phyloP scores from a whole-genome alignment of 1,140 invertebrate species.

The Apis mellifera region DNA sequence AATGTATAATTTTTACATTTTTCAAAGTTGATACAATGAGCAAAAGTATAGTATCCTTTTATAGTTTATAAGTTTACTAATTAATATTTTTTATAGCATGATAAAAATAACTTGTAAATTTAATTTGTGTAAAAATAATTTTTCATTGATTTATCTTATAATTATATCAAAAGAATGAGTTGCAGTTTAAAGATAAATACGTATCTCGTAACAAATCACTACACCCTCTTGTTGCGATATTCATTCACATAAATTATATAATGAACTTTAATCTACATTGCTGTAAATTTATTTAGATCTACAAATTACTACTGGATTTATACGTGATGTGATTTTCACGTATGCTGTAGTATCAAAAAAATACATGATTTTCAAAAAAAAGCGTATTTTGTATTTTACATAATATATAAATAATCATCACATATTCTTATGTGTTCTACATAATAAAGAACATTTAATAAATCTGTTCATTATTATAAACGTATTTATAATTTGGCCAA shows the following conservation, averaged over 20 bases:
- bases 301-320: slow-evolving; percentile 43
- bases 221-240: slow-evolving; percentile 22
- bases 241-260: slow-evolving; percentile 41
- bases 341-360: slow-evolving; percentile 51
- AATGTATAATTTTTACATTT: slow-evolving; percentile 39
- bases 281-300: slow-evolving; percentile 47
- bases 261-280: slow-evolving; percentile 32
- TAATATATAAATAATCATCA: no score
- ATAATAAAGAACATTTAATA: slow-evolving; percentile 5
- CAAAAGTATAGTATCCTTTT: slow-evolving; percentile 11
- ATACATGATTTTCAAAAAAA: slow-evolving; percentile 59
- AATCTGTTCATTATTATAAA: slow-evolving; percentile 31
- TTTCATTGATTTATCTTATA: slow-evolving; percentile 24
- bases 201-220: slow-evolving; percentile 10
- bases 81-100: slow-evolving; percentile 33
- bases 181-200: slow-evolving; percentile 18
- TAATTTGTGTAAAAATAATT: slow-evolving; percentile 64
- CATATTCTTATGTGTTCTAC: not conserved
- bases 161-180: slow-evolving; percentile 50
- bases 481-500: slow-evolving; percentile 61
- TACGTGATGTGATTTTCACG: slow-evolving; percentile 42
- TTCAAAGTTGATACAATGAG: slow-evolving; percentile 27
- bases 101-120: slow-evolving; percentile 33
- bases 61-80: slow-evolving; percentile 40
- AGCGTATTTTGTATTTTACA: not conserved